A percentile compares a stretch with the other conserved stretches of the same genome.
phyloP scores from a whole-genome alignment of 2,797 vertebrate species.

The Acomys russatus region DNA sequence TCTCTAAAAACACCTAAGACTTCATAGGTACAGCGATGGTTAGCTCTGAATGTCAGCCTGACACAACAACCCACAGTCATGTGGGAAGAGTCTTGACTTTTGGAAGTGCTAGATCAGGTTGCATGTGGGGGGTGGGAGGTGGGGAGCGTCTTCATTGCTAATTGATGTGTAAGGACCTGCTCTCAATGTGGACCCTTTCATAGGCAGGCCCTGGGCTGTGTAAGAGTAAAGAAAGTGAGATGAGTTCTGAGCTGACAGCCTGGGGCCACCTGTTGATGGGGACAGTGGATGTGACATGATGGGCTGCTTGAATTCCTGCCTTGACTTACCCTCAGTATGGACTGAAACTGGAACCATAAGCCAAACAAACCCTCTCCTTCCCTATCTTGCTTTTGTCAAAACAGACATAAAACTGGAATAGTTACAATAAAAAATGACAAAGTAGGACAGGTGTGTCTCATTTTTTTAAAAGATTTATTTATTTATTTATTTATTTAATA shows the following conservation, averaged over 20 bases:
- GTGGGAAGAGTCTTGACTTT: neutral
- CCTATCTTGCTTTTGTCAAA: neutral
- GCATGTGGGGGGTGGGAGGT: neutral
- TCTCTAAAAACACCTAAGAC: conserved; percentile 36
- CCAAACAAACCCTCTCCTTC: neutral
- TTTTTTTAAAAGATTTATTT: no score
- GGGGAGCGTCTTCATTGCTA: neutral
- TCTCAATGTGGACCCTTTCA: no score
- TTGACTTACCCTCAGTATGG: neutral
- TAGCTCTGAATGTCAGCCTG: neutral
- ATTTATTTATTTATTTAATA: no score
- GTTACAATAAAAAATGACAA: conserved; percentile 14
- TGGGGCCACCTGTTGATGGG: neutral
- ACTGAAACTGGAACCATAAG: neutral
- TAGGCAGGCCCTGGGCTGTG: neutral
- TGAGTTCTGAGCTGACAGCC: neutral
- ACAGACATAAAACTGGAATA: neutral
- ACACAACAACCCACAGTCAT: neutral
- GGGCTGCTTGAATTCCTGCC: neutral
- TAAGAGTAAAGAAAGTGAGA: neutral
- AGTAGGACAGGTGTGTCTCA: conserved; percentile 43
- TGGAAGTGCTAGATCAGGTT: neutral
- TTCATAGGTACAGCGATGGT: neutral
- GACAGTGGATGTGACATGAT: no score
- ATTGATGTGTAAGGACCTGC: neutral